Base-by-base conservation (phyloP, 2,888 invertebrate genomes). In the Chrysomela aeneicollis region DNA sequence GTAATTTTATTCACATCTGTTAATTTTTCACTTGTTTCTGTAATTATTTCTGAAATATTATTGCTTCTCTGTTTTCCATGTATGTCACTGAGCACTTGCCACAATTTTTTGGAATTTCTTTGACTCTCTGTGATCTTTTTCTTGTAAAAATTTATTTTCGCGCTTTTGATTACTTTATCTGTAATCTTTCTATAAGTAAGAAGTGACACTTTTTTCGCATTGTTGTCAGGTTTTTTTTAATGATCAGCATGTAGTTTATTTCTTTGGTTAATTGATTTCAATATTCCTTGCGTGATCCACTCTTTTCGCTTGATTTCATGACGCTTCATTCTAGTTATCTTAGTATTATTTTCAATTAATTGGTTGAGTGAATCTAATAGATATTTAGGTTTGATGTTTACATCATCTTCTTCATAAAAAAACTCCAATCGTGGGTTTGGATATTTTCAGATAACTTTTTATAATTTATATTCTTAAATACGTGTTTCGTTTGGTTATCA, bases 381-480 rank as follows among this genome's bases (percentile, higher is more conserved):
- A 42, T 5, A 4, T 42, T 42, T 42, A 42, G 42, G 2, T 42
- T 6, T 17, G 8, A 42, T 3, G 10, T 42, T 42, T 42, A 42
- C 42, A 42, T 42, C 8, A 42, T 42, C 8, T 42, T 17, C 42
- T 42, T 42, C 42, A 9, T 42, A 42, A 9, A 42, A 42, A 26
- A 5, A 26, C 26, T 26, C 26, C 26, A 26, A 6, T 26, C 26
- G 26, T 26, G 26, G 6, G 42, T 9, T 42, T 42, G 4, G 42
- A 42, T 42, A 9, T 17, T 42, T 42, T 42, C 18, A 19, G 18
- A 17, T 49, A 10, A 3, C 15, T 49, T 49, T 49, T 49, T 17
- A 49, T 49, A 49, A 49, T 49, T 49, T 10, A 49, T 49, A 49
- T 17, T 49, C 15, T 49, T 49, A 49, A 49, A 49, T 49, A 49